These are phyloP conservation scores for Bradypus variegatus DNA, from an alignment of 2,797 vertebrate species.

Conservation along the genomic window DNA sequence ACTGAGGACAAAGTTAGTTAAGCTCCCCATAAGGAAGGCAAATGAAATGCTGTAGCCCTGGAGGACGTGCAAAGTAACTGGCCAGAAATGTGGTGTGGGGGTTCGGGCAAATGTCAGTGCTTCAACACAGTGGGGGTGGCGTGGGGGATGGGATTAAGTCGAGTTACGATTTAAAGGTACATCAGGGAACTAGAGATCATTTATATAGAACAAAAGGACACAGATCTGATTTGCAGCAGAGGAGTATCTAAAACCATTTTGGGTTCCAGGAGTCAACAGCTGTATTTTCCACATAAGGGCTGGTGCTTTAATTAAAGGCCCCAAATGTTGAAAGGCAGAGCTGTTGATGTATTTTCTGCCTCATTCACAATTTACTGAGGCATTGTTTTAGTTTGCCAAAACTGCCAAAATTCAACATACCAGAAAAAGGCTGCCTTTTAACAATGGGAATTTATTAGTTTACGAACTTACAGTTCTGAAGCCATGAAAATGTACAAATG, in stretches of 20 bases:
- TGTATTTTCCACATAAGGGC: neutral
- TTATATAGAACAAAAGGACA: neutral
- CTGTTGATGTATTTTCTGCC: neutral
- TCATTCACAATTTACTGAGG: neutral
- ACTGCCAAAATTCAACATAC: no score
- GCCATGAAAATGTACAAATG: no score
- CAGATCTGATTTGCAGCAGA: neutral
- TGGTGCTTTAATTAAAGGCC: neutral
- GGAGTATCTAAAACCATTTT: neutral
- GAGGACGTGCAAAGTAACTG: neutral
- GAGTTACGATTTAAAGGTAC: neutral
- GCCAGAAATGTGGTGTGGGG: no score
- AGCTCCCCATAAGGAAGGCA: neutral
- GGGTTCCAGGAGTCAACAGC: neutral
- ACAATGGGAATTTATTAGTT: no score
- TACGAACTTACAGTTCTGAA: no score
- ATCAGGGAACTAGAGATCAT: neutral
- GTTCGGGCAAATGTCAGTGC: neutral
- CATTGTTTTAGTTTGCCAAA: no score
- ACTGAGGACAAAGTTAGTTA: neutral
- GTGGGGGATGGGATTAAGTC: no score
- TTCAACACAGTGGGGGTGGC: neutral
- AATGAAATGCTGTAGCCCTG: neutral
- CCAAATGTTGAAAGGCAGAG: neutral
- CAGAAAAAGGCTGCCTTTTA: no score